Evolutionary conservation across 2,113 vertebrate genomes (phyloP).

Genomic region (Ursus arctos): DNA sequence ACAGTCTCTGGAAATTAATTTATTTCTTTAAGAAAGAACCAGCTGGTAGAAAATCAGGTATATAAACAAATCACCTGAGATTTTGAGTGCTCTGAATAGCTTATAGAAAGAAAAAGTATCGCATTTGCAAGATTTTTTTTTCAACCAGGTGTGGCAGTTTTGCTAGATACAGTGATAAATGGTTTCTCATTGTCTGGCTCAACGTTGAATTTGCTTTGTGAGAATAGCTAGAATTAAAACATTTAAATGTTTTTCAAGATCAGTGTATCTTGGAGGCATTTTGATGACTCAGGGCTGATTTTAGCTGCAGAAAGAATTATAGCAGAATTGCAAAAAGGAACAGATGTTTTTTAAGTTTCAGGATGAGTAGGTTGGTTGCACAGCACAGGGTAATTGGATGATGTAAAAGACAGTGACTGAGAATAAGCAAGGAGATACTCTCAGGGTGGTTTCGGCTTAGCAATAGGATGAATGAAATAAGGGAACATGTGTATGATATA

Average conservation of each 20-base stretch:
- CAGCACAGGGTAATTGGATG: constrained; percentile 60
- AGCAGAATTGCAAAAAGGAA: constrained; percentile 66
- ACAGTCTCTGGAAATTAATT: constrained; percentile 44
- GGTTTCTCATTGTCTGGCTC: constrained; percentile 66
- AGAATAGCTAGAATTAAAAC: constrained; percentile 67
- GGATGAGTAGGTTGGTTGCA: constrained; percentile 69
- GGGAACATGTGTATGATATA: neutral
- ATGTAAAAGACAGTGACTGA: constrained; percentile 41
- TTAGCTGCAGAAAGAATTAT: constrained; percentile 72
- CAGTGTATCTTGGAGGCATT: constrained; percentile 73
- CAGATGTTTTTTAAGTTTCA: constrained; percentile 75
- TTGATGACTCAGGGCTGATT: constrained; percentile 73
- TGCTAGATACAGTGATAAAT: constrained; percentile 67
- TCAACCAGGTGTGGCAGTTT: constrained; percentile 61
- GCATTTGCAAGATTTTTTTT: constrained; percentile 69
- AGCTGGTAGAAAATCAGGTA: constrained; percentile 49
- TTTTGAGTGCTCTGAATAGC: constrained; percentile 75
- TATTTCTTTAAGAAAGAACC: constrained; percentile 52
- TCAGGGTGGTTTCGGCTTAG: neutral
- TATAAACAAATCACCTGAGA: constrained; percentile 54
- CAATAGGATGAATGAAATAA: constrained; percentile 66
- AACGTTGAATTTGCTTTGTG: constrained; percentile 63
- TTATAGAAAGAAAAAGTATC: constrained; percentile 67
- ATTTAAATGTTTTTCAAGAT: constrained; percentile 70
- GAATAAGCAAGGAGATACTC: constrained; percentile 68